Percentiles rank a stretch among this genome's conserved stretches.
phyloP scores from a whole-genome alignment of 2,888 invertebrate species.

The Scaptodrosophila latifasciaeformis region DNA sequence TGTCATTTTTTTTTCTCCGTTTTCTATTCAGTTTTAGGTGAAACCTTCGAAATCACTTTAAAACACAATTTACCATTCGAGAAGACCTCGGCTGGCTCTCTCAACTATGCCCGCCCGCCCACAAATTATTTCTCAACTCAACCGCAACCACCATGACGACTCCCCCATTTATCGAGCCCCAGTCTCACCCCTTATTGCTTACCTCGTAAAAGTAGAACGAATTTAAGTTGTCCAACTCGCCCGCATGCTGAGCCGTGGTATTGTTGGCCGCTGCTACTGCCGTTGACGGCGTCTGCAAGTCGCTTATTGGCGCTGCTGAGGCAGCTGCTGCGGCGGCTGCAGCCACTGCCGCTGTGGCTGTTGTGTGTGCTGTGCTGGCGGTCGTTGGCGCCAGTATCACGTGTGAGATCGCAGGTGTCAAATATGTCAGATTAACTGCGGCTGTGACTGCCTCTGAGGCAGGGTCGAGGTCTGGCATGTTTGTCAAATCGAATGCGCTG shows the following conservation, averaged over 20 bases:
- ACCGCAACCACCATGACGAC: not conserved
- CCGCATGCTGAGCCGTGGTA: slow-evolving; percentile 36
- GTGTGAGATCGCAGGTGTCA: slow-evolving; percentile 69
- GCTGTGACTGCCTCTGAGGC: slow-evolving; percentile 21
- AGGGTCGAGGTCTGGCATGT: slow-evolving; percentile 12
- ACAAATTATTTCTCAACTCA: no score
- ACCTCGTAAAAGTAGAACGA: slow-evolving; percentile 75
- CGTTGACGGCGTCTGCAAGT: slow-evolving; percentile 30
- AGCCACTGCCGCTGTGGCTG: slow-evolving; percentile 5
- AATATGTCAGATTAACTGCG: slow-evolving; percentile 58
- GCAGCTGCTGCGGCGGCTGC: slow-evolving; percentile 17
- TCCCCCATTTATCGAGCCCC: not conserved
- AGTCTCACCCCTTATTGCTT: slow-evolving; percentile 35
- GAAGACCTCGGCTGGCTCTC: no score
- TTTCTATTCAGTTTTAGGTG: no score
- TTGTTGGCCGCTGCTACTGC: slow-evolving; percentile 33
- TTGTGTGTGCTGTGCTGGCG: slow-evolving; percentile 48
- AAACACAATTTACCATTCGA: no score
- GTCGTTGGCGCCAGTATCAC: slow-evolving; percentile 69
- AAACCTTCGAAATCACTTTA: no score
- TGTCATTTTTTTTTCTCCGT: no score
- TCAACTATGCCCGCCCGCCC: no score
- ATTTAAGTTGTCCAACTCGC: slow-evolving; percentile 68
- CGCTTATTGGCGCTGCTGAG: slow-evolving; percentile 32
- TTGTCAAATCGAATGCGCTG: slow-evolving; percentile 32